Evolutionary conservation across 2,797 vertebrate species (phyloP).

Genomic region (Scyliorhinus canicula): DNA sequence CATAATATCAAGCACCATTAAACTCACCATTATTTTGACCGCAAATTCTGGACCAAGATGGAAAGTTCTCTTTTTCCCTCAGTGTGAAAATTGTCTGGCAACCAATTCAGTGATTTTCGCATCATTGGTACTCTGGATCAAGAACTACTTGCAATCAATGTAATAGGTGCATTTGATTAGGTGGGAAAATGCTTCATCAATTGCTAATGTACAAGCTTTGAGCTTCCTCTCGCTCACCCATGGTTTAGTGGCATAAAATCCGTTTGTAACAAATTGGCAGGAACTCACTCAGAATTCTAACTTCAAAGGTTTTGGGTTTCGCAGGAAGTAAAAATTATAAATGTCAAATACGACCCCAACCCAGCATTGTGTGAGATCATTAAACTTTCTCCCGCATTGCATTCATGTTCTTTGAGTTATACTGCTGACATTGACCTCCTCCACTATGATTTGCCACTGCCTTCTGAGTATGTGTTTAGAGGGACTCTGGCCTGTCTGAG

Average conservation of each 20-base stretch:
- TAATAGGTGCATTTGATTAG: background rate
- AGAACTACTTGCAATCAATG: background rate
- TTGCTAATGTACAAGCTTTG: background rate
- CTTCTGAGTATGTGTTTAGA: background rate
- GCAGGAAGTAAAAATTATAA: background rate
- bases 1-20: background rate
- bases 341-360: background rate
- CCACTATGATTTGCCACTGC: background rate
- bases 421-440: background rate
- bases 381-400: background rate
- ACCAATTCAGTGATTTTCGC: background rate
- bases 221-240: background rate
- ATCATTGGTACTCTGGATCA: background rate
- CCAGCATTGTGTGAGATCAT: background rate
- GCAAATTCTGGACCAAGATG: background rate
- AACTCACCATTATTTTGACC: background rate
- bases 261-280: background rate
- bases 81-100: background rate
- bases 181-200: background rate
- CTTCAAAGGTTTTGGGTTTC: background rate
- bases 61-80: background rate
- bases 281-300: background rate
- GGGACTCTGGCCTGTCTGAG: no score
- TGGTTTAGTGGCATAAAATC: background rate
- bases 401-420: background rate